A percentile compares a stretch with the other conserved stretches of the same genome.
phyloP scores from a whole-genome alignment of 1,140 invertebrate species.

The Aricia agestis region DNA sequence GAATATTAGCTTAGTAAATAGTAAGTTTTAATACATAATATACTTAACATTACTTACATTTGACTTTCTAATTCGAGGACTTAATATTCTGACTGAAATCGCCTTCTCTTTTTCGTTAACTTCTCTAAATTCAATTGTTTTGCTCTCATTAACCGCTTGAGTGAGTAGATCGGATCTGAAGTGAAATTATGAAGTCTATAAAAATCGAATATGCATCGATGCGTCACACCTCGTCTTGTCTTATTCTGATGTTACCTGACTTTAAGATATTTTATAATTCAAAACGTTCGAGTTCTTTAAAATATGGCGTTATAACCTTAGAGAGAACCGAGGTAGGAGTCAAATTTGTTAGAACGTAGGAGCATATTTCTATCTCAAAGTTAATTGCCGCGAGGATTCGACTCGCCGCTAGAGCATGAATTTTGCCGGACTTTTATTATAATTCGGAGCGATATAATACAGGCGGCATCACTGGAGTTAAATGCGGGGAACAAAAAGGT shows the following conservation, averaged over 20 bases:
- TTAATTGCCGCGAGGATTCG: not conserved
- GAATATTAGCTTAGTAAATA: no score
- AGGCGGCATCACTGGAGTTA: not conserved
- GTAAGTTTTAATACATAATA: no score
- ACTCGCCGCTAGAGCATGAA: not conserved
- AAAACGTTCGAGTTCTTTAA: no score
- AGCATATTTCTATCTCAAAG: not conserved
- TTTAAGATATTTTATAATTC: not conserved
- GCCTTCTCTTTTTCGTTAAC: no score
- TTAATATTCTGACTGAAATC: not conserved
- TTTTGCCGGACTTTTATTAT: not conserved
- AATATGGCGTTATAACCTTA: no score
- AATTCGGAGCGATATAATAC: not conserved
- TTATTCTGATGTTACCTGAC: no score
- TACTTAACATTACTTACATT: no score
- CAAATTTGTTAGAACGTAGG: not conserved
- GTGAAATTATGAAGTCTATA: no score
- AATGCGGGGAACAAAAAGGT: not conserved
- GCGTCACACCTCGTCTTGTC: no score
- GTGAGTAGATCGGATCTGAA: not conserved
- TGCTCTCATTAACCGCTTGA: not conserved
- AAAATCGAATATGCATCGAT: no score
- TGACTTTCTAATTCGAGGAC: no score
- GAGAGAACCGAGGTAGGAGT: not conserved
- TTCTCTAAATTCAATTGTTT: not conserved